Evolutionary conservation across 2,797 vertebrate genomes (phyloP).

Genomic region (Anisognathus igniventris): DNA sequence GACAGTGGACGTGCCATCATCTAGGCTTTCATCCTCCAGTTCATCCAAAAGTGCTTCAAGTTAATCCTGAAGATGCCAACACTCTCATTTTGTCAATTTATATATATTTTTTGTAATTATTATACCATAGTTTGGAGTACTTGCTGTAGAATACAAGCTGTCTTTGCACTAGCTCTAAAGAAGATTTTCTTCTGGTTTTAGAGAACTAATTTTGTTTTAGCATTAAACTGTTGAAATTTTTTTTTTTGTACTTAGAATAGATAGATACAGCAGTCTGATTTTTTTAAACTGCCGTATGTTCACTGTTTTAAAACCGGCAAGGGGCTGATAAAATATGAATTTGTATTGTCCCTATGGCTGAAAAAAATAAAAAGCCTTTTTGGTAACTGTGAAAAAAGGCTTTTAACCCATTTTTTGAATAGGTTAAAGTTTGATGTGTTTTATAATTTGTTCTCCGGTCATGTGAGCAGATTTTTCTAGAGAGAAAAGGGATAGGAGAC

Average conservation of each 20-base stretch:
- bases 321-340: constrained; percentile 77
- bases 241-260: constrained; percentile 77
- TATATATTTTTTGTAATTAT: constrained; percentile 83
- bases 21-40: constrained; percentile 86
- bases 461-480: constrained; percentile 80
- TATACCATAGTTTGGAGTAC: constrained; percentile 91
- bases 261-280: constrained; percentile 77
- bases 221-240: constrained; percentile 87
- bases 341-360: constrained; percentile 76
- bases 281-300: constrained; percentile 79
- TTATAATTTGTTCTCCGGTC: constrained; percentile 79
- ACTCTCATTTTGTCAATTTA: constrained; percentile 72
- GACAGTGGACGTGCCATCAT: constrained; percentile 89
- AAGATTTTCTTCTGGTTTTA: constrained; percentile 92
- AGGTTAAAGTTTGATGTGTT: constrained; percentile 81
- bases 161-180: constrained; percentile 99
- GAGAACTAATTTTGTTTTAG: constrained; percentile 88
- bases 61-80: constrained; percentile 82
- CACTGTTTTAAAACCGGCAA: constrained; percentile 79
- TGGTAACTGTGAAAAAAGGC: constrained; percentile 76
- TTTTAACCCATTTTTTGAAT: constrained; percentile 80
- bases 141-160: constrained; percentile 95
- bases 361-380: constrained; percentile 72
- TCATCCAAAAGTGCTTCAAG: constrained; percentile 86
- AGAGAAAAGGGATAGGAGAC: constrained; percentile 75